These are phyloP conservation scores for Junonia oenone DNA, from an alignment of 2,888 invertebrate genomes.

Conservation along the genomic window DNA sequence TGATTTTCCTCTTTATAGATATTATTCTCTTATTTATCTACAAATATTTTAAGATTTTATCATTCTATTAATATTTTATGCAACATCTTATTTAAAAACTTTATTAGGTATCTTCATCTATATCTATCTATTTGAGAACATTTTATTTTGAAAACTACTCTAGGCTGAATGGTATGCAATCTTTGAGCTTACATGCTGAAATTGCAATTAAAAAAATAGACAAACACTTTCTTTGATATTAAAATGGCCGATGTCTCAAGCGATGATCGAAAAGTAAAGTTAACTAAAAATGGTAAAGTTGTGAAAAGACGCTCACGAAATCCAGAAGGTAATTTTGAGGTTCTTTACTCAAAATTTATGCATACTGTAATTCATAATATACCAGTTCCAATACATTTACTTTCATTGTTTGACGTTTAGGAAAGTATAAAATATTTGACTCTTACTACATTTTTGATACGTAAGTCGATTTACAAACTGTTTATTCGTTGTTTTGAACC, in stretches of 20 bases:
- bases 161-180: conserved; percentile 4
- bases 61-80: too few species aligned
- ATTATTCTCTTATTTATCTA: too few species aligned
- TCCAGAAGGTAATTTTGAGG: conserved; percentile 63
- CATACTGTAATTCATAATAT: conserved; percentile 15
- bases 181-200: not conserved
- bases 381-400: conserved; percentile 12
- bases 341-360: conserved; percentile 23
- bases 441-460: conserved; percentile 70
- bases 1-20: too few species aligned
- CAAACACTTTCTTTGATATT: conserved; percentile 48
- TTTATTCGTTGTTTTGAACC: conserved; percentile 26
- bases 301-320: conserved; percentile 70
- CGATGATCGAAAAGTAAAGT: conserved; percentile 69
- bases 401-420: conserved; percentile 13
- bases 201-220: conserved; percentile 1
- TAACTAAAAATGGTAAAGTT: conserved; percentile 72
- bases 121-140: not conserved
- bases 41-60: too few species aligned
- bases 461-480: conserved; percentile 35
- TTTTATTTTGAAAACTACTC: not conserved
- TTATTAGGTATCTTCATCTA: too few species aligned
- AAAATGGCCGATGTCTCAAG: conserved; percentile 80
- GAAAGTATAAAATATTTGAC: conserved; percentile 47
- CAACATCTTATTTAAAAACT: too few species aligned